Percentiles rank a stretch among this genome's conserved stretches.
Evolutionary conservation across 2,113 vertebrate genomes (phyloP).

Genomic region (Chelonoidis abingdonii): DNA sequence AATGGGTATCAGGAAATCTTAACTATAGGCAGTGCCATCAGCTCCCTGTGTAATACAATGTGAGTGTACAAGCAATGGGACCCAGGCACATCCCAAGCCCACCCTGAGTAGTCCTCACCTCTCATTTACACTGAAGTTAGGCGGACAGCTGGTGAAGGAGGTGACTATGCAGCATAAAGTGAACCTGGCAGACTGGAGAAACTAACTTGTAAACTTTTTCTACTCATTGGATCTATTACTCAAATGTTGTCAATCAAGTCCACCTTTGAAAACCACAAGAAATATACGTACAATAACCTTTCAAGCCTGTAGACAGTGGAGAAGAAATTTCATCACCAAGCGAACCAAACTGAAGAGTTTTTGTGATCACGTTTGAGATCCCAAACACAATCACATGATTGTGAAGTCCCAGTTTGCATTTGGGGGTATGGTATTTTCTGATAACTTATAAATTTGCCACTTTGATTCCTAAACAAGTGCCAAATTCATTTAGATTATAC

Average conservation of each 20-base stretch:
- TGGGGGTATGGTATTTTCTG: background rate
- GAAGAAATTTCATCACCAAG: conserved; percentile 33
- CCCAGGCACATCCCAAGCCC: background rate
- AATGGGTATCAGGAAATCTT: background rate
- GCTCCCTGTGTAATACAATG: background rate
- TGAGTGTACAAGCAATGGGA: background rate
- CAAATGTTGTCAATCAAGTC: conserved; percentile 26
- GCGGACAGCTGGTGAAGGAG: no score
- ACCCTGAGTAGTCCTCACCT: background rate
- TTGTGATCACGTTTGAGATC: background rate
- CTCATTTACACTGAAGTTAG: background rate
- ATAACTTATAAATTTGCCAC: background rate
- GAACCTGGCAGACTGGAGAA: background rate
- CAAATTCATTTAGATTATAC: background rate
- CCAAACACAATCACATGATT: background rate
- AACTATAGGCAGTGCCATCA: background rate
- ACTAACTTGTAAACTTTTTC: conserved; percentile 65
- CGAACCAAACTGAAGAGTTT: background rate
- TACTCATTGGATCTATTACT: conserved; percentile 4
- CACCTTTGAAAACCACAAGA: conserved; percentile 39
- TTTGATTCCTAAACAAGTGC: background rate
- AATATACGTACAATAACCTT: conserved; percentile 15
- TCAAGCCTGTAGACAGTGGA: background rate
- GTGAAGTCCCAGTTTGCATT: background rate
- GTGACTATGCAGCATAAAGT: background rate